phyloP scores from a whole-genome alignment of 2,113 vertebrate genomes.

The Leptobrachium leishanense region DNA sequence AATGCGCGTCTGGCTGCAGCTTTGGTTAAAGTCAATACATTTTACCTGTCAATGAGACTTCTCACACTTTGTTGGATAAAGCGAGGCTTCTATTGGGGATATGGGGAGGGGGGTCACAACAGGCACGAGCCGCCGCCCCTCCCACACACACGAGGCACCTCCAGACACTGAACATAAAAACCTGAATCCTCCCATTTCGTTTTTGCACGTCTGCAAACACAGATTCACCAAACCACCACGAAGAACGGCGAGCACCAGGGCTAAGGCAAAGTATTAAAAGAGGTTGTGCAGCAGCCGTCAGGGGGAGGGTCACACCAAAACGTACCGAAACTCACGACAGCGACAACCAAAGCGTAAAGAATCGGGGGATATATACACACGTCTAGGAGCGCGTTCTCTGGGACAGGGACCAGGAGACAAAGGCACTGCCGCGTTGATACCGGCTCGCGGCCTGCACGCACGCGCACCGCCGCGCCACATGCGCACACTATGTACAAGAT shows the following conservation, averaged over 20 bases:
- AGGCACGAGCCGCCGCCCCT: too few species aligned
- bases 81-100: too few species aligned
- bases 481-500: slow-evolving; percentile 58
- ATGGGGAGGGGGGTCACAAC: too few species aligned
- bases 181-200: slow-evolving; percentile 51
- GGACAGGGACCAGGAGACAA: not conserved
- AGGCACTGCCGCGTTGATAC: slow-evolving; percentile 95
- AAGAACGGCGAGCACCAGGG: slow-evolving; percentile 63
- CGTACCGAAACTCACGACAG: too few species aligned
- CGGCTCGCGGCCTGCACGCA: slow-evolving; percentile 85
- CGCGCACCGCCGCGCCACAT: slow-evolving; percentile 52
- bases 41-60: too few species aligned
- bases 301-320: too few species aligned
- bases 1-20: too few species aligned
- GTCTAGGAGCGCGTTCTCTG: too few species aligned
- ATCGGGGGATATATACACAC: not conserved
- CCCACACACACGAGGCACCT: not conserved
- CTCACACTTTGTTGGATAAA: too few species aligned
- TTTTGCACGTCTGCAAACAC: slow-evolving; percentile 51
- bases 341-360: slow-evolving; percentile 23
- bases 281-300: slow-evolving; percentile 5
- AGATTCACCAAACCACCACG: slow-evolving; percentile 60
- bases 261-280: slow-evolving; percentile 43
- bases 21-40: too few species aligned
- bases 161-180: slow-evolving; percentile 7